These are phyloP conservation scores for Hirtodrosophila confusa DNA, from an alignment of 2,888 invertebrate species.

Conservation along the genomic window DNA sequence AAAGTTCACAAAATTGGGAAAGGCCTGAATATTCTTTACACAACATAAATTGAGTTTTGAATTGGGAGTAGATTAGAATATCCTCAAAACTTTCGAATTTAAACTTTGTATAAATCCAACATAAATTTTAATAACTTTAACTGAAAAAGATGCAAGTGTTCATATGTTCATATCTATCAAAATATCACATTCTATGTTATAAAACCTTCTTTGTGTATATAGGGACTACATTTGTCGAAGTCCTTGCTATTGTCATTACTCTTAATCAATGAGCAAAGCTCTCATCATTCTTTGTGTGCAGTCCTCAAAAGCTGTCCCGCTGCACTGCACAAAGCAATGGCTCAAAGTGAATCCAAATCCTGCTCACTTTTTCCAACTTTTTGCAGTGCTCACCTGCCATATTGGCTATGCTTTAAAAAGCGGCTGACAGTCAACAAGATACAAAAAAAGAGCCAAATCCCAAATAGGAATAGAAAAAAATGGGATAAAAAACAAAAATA, in stretches of 20 bases:
- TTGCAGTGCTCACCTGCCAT: slow-evolving; percentile 30
- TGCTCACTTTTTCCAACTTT: not conserved
- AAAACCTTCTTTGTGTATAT: no score
- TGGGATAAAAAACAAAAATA: not conserved
- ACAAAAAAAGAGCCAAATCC: not conserved
- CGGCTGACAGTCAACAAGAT: slow-evolving; percentile 31
- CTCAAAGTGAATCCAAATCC: slow-evolving; percentile 20
- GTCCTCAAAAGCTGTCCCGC: slow-evolving; percentile 9
- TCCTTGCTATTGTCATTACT: not conserved
- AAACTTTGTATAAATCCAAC: no score
- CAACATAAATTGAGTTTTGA: no score
- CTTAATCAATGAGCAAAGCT: not conserved
- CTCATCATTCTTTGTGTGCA: slow-evolving; percentile 14
- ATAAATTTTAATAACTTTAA: no score
- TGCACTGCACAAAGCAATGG: not conserved
- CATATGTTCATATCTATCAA: no score
- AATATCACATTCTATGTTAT: no score
- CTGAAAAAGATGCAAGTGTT: no score
- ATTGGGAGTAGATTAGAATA: no score
- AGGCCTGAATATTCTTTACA: no score
- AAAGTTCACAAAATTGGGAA: no score
- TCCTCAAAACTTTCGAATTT: no score
- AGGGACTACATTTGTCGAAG: not conserved
- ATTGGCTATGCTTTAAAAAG: slow-evolving; percentile 46
- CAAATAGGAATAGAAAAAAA: not conserved